Percentiles rank a stretch among this genome's conserved stretches.
These are phyloP conservation scores for Griposia aprilina DNA, from an alignment of 2,888 invertebrate genomes.

Conservation along the genomic window DNA sequence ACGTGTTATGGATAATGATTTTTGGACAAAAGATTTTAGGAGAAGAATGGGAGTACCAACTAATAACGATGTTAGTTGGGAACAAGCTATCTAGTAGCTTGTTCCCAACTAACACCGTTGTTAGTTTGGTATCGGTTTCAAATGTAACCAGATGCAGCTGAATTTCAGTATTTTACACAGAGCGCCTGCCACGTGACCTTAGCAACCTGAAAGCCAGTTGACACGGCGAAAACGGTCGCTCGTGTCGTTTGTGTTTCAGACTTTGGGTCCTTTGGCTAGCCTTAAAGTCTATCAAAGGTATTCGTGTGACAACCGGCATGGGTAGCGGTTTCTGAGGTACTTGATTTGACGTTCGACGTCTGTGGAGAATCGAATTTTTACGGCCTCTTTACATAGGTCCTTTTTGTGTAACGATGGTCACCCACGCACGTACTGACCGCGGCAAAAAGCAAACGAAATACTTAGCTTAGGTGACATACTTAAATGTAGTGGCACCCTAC, in stretches of 20 bases:
- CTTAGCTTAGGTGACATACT: not conserved
- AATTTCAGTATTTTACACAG: not conserved
- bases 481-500: too few species aligned
- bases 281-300: conserved; percentile 12
- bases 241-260: not conserved
- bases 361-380: not conserved
- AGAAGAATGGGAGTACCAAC: too few species aligned
- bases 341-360: conserved; percentile 1
- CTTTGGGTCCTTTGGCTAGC: not conserved
- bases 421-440: not conserved
- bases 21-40: too few species aligned
- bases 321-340: not conserved
- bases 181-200: not conserved
- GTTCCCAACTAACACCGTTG: not conserved
- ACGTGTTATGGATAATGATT: too few species aligned
- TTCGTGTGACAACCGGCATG: not conserved
- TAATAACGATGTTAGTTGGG: not conserved
- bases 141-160: not conserved
- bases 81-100: too few species aligned
- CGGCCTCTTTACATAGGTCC: not conserved
- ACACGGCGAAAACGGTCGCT: too few species aligned
- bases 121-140: not conserved
- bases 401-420: not conserved
- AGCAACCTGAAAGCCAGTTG: not conserved
- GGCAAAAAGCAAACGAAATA: not conserved